Base-by-base conservation (phyloP, 1,140 invertebrate genomes). In the Panonychus citri region DNA sequence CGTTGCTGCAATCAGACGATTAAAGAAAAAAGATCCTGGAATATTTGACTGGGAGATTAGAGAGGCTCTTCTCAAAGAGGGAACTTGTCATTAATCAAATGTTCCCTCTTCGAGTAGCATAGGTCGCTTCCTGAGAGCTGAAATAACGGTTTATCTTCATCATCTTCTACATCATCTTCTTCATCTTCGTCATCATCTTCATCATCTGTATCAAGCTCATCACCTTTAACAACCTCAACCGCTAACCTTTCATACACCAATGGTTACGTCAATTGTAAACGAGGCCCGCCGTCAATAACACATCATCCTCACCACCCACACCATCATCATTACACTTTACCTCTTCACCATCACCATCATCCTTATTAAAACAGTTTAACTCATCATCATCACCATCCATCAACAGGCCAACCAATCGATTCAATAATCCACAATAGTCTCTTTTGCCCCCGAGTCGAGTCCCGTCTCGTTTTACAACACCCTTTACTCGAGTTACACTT, bases 11-110 rank as follows among this genome's bases (percentile, higher is more conserved):
- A 96, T 96, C 64, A 83, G 88, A 60, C 81, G 91, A 61, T 74
- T 96, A 55, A 97, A 97, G 67, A 79, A 85, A 40, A 90, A 93
- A 64, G 91, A 96, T 69, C 91, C 91, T 0, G 90, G 91, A 8
- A 85, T 87, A 57, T 86, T 86, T 64, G 83, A 84, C 19, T 86
- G 82, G 83, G 86, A 91, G 70, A 97, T 98, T 60, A 74, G 91
- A 1, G 91, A 97, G 67, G 74, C 85, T 58, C 73, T 91, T 59
- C 73, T 87, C 34, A 80, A 80, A 40, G 87, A 93, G 66, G 81
- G 83, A 0, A 78, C 93, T 37, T 93, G 88, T 67, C 87, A 91
- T 74, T 90, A 90, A 67, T 89, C 83, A 71, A 93, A 90, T 68
- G 87, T 93, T 15, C 89, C 89, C 5, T 89, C 85, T 3, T 87